Base-by-base conservation (phyloP, 2,797 vertebrate species). In the Tragopan temminckii region DNA sequence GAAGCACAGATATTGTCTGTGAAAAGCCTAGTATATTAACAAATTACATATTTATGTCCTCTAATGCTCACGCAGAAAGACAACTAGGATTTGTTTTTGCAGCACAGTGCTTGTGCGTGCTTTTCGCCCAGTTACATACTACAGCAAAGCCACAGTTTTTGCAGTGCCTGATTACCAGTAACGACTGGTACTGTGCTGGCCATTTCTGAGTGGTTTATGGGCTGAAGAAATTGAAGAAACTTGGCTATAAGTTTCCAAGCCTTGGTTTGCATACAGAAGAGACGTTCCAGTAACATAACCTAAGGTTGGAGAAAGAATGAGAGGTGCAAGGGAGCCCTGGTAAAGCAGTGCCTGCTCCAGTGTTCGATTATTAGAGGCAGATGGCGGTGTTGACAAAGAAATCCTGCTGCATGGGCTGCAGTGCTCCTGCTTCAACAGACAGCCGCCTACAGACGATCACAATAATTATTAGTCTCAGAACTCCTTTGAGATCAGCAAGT, bases 331-430 rank as follows among this genome's bases (percentile, higher is more conserved):
- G 58, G 72, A 93, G 4, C 21, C 17, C 5, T 13, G 12, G 2
- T 0, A n/a, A 66, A 59, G 27, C 46, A 4, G 7, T 0, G 3
- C 2, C 25, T 48, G 90, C 95, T 94, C 89, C 52, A 21, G 20
- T 42, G 10, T 12, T 80, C 5, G 0, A 3, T 1, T 84, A 15
- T 42, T 45, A 77, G 94, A 93, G 96, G 89, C 76, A 98, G 97
- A 80, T 96, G 97, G 97, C 85, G 97, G 96, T 97, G 58, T 97
- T 74, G 79, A 69, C 96, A 95, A 97, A 95, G 94, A 70, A 97
- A 98, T 92, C 1, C 7, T 58, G 42, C 42, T 3, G 11, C 18
- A 16, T 29, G 64, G 52, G 29, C 42, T 62, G 46, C 29, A 1
- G 33, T 27, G 35, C 71, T 72, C 63, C 33, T 21, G 20, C 76